Evolutionary conservation across 2,113 vertebrate genomes (phyloP).

Genomic region (Natator depressus): DNA sequence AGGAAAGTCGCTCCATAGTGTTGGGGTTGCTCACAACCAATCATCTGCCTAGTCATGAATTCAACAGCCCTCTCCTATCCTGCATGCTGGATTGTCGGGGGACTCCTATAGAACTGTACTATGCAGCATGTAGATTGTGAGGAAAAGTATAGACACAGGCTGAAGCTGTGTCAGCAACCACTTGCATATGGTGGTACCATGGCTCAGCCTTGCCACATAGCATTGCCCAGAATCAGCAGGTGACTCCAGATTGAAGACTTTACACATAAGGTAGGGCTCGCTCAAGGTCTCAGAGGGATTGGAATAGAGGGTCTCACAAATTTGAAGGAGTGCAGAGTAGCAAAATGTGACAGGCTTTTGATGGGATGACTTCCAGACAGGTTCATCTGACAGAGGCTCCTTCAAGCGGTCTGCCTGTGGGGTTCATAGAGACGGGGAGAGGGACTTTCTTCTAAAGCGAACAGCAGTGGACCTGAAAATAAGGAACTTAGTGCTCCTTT

Average conservation of each 20-base stretch:
- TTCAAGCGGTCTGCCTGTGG: background rate
- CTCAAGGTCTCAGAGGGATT: background rate
- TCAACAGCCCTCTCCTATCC: background rate
- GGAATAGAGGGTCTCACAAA: background rate
- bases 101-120: background rate
- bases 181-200: background rate
- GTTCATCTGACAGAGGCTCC: background rate
- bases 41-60: background rate
- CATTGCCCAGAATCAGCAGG: background rate
- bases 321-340: background rate
- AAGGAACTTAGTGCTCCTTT: background rate
- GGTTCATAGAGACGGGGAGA: background rate
- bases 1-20: background rate
- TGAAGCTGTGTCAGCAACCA: background rate
- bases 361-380: background rate
- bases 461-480: background rate
- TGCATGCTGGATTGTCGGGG: background rate
- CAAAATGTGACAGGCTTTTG: background rate
- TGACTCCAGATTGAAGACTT: background rate
- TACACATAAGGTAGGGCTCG: background rate
- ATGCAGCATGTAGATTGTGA: background rate
- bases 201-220: background rate
- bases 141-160: background rate
- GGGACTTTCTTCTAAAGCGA: background rate
- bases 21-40: background rate